Conservation (phyloP, 92 coral and sea anemone genomes). For the Zoanthus sansibaricus region DNA sequence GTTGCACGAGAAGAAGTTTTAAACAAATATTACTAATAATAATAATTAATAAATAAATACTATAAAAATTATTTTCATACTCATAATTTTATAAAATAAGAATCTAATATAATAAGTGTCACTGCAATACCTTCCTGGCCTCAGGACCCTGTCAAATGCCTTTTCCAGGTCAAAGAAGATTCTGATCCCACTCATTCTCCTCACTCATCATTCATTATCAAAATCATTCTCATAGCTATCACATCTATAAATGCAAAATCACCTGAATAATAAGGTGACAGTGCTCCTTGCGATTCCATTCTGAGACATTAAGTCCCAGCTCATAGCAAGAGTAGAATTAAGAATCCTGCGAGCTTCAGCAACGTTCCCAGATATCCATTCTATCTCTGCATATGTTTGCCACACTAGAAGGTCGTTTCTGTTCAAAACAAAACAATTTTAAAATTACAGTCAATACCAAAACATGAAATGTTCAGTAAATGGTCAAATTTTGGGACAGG, state of each 20-base stretch:
- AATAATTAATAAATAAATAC: too few species aligned
- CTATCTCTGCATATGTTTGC: slow-evolving; percentile 84
- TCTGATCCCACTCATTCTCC: neutral
- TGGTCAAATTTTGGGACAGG: too few species aligned
- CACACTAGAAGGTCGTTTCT: slow-evolving; percentile 88
- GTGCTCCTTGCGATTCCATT: slow-evolving; percentile 35
- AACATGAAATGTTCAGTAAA: too few species aligned
- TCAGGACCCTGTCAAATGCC: too few species aligned
- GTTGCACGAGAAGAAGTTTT: too few species aligned
- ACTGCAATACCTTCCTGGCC: too few species aligned
- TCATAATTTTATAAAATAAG: too few species aligned
- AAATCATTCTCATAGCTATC: neutral
- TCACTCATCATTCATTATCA: neutral
- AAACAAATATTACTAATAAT: too few species aligned
- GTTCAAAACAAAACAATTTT: neutral
- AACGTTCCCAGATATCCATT: slow-evolving; percentile 79
- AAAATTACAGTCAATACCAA: too few species aligned
- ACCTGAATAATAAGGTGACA: slow-evolving; percentile 40
- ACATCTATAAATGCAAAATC: neutral
- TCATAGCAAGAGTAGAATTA: slow-evolving; percentile 80
- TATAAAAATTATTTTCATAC: too few species aligned
- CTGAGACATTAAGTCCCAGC: slow-evolving; percentile 58
- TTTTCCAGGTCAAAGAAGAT: too few species aligned
- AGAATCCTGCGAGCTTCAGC: slow-evolving; percentile 85
- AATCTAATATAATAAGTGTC: too few species aligned